These are phyloP conservation scores for Panzeria rudis DNA, from an alignment of 2,888 invertebrate genomes.

Conservation along the genomic window DNA sequence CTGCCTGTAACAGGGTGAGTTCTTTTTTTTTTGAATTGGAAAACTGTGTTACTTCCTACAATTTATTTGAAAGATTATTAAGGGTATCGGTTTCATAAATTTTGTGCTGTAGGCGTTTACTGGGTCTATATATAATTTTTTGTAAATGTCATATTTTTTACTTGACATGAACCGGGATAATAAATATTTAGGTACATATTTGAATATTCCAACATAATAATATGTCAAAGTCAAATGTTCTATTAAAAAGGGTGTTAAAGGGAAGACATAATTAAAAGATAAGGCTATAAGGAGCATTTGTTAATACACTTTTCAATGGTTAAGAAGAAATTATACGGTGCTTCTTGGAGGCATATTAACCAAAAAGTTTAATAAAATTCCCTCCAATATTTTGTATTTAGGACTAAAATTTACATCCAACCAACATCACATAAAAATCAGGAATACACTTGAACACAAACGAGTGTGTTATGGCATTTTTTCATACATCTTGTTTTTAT, in stretches of 20 bases:
- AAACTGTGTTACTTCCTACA: constrained; percentile 33
- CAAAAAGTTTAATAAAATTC: too few species aligned
- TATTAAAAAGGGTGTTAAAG: neutral
- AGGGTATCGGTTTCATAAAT: constrained; percentile 21
- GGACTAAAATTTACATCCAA: too few species aligned
- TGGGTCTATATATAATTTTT: constrained; percentile 14
- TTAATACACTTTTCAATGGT: neutral
- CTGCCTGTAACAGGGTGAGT: constrained; percentile 48
- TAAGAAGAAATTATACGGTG: neutral
- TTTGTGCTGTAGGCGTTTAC: constrained; percentile 48
- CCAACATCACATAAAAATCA: too few species aligned
- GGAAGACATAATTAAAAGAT: constrained; percentile 1
- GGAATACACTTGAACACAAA: too few species aligned
- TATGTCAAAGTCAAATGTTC: constrained; percentile 16
- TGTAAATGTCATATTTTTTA: constrained; percentile 50
- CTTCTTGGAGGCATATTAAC: too few species aligned
- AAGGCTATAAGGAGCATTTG: neutral
- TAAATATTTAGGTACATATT: constrained; percentile 46
- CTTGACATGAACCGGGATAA: neutral
- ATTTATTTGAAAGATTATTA: constrained; percentile 24
- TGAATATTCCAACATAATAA: neutral
- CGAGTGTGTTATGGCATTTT: too few species aligned
- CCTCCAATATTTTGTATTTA: too few species aligned
- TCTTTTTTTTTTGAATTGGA: neutral
- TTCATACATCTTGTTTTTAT: too few species aligned